Evolutionary conservation across 1,140 invertebrate genomes (phyloP).

Genomic region (Drosophila carrolli): DNA sequence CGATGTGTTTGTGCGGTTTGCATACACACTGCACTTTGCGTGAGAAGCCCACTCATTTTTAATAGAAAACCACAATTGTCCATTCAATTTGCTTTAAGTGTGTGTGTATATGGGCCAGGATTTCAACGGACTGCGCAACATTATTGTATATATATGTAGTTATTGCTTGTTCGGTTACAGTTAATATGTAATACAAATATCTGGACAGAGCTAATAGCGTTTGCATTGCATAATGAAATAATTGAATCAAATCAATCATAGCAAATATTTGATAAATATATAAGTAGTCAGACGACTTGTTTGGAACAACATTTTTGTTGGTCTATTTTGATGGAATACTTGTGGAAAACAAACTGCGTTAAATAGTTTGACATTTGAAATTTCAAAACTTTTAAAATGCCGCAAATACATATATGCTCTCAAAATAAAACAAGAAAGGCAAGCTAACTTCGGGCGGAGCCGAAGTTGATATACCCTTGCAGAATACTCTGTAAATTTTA

Average conservation of each 20-base stretch:
- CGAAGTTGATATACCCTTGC: too few species aligned
- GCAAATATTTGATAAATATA: slow-evolving; percentile 11
- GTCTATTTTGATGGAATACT: too few species aligned
- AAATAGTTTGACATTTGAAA: too few species aligned
- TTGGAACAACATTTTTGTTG: background rate
- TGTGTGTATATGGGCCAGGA: slow-evolving; percentile 11
- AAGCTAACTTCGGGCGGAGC: too few species aligned
- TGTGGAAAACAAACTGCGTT: too few species aligned
- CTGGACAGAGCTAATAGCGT: slow-evolving; percentile 15
- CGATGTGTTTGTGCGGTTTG: slow-evolving; percentile 26
- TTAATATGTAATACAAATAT: slow-evolving; percentile 23
- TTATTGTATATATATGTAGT: slow-evolving; percentile 1
- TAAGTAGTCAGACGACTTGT: background rate
- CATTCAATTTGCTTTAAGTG: slow-evolving; percentile 48
- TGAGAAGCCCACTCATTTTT: slow-evolving; percentile 50
- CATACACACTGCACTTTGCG: slow-evolving; percentile 43
- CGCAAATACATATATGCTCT: too few species aligned
- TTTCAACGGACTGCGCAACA: background rate
- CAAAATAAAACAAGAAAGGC: too few species aligned
- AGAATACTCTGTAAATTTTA: too few species aligned
- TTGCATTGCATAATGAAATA: slow-evolving; percentile 38
- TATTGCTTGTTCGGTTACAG: slow-evolving; percentile 9
- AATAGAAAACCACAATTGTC: slow-evolving; percentile 63
- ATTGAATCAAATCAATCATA: slow-evolving; percentile 11
- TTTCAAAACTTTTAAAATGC: too few species aligned